Base-by-base conservation (phyloP, 2,113 vertebrate species). In the Ciconia stormi region DNA sequence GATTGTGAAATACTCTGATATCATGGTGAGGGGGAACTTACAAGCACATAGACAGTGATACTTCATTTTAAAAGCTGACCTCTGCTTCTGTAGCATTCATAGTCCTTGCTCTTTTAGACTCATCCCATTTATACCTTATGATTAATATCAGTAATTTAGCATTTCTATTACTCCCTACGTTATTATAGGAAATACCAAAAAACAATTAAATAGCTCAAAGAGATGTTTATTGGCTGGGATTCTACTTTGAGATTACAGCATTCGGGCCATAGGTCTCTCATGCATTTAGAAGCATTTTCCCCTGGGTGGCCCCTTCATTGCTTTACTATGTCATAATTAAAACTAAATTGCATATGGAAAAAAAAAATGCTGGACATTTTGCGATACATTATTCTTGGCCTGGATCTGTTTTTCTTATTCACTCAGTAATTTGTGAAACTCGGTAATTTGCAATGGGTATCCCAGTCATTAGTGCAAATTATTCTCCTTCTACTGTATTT, bases 391-490 rank as follows among this genome's bases (percentile, higher is more conserved):
- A 82, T 94, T 97, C 61, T 85, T 94, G 80, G 46, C 66, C 47
- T 95, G 82, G 49, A 88, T 96, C 94, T 90, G 89, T 91, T 97
- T 95, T 96, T 89, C 86, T 92, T 95, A 94, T 96, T 92, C 92
- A 86, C 77, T 89, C 17, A 40, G 80, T 87, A 97, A 97, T 96
- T 96, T 95, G 91, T 87, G 91, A 93, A 97, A 96, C 73, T 95
- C 20, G 2, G 59, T 95, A 96, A 97, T 97, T 96, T 97, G 90
- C 82, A 94, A 93, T 91, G 95, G 96, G 79, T 96, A 95, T 96
- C 87, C 96, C 90, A 92, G 95, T 97, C 91, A 97, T 97, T 97
- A 97, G 80, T 76, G 69, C 59, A 94, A 96, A 97, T 97, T 96
- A 96, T 93, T 90, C 77, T 97, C 89, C 66, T 87, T 96, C 88